A percentile compares a stretch with the other conserved stretches of the same genome.
Evolutionary conservation across 2,797 vertebrate species (phyloP).

Genomic region (Xiphophorus birchmanni): DNA sequence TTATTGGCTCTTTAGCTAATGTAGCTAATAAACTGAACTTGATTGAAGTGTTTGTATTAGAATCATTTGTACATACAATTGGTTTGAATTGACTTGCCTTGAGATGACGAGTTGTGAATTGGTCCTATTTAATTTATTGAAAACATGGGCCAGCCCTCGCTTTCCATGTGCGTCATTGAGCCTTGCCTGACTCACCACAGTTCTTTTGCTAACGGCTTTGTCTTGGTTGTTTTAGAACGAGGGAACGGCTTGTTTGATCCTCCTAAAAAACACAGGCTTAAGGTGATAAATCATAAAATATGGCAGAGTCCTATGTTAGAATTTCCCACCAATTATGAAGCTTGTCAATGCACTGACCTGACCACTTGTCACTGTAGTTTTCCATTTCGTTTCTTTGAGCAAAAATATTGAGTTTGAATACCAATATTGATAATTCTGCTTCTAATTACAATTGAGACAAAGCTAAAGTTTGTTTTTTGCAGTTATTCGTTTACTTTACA

Average conservation of each 20-base stretch:
- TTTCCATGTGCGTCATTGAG: neutral
- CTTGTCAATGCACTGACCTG: neutral
- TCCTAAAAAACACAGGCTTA: neutral
- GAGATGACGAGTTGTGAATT: neutral
- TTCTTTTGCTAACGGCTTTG: neutral
- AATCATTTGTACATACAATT: neutral
- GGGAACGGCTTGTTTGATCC: neutral
- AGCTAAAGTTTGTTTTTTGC: neutral
- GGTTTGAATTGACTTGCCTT: neutral
- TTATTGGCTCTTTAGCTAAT: no score
- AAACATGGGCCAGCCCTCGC: neutral
- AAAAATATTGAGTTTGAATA: neutral
- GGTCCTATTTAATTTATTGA: neutral
- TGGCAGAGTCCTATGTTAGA: neutral
- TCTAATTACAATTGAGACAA: neutral
- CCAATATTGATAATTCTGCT: neutral
- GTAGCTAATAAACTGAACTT: no score
- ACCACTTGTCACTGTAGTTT: neutral
- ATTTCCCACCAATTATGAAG: neutral
- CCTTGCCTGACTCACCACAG: neutral
- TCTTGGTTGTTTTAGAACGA: neutral
- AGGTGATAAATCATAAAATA: neutral
- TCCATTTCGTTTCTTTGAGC: neutral
- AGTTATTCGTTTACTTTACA: neutral
- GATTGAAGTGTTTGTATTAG: no score